Conservation (phyloP, 2,797 vertebrate species). For the Dendrocincla fuliginosa region DNA sequence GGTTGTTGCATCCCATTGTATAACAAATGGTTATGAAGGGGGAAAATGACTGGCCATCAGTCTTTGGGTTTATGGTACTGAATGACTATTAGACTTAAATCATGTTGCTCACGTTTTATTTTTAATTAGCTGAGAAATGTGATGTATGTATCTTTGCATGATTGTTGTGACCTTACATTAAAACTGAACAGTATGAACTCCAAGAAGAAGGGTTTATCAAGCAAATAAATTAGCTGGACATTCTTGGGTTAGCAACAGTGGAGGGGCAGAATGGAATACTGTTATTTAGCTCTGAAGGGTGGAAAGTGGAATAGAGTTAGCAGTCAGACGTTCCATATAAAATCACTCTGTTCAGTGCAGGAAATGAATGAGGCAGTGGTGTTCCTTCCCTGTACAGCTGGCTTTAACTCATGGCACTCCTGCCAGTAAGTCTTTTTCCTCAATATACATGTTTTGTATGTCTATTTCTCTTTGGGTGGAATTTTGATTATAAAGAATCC, state of each 20-base stretch:
- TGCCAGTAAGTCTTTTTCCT: background rate
- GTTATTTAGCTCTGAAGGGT: background rate
- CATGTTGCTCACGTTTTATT: background rate
- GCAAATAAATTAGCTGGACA: background rate
- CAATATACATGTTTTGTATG: background rate
- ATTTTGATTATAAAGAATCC: background rate
- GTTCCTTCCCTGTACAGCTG: constrained; percentile 19
- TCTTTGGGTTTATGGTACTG: background rate
- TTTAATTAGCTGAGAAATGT: background rate
- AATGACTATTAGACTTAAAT: background rate
- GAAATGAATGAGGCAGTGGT: constrained; percentile 6
- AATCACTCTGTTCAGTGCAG: background rate
- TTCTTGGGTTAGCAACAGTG: background rate
- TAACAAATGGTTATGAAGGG: background rate
- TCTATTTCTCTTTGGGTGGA: background rate
- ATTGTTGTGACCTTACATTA: background rate
- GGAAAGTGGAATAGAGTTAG: background rate
- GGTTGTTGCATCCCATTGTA: background rate
- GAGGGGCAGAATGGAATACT: background rate
- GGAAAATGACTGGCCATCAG: background rate
- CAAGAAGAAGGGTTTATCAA: background rate
- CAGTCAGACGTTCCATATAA: background rate
- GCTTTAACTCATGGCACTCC: background rate
- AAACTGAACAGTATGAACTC: background rate
- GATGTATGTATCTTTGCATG: background rate